Evolutionary conservation across 2,797 vertebrate species (phyloP).

Genomic region (Xenentodon cancila): DNA sequence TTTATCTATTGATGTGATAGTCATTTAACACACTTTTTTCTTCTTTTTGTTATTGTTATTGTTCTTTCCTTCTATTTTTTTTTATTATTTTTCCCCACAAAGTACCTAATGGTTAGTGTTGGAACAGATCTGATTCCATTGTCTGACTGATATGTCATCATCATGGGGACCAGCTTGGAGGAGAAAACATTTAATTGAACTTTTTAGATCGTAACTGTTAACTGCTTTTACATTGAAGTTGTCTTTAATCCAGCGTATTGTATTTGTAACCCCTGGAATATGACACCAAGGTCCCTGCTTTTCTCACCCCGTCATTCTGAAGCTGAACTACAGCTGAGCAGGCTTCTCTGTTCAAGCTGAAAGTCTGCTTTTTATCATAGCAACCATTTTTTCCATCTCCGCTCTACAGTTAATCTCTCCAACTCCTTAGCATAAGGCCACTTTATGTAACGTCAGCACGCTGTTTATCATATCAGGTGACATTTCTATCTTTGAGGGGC

Average conservation of each 20-base stretch:
- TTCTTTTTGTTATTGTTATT: too few relatives aligned
- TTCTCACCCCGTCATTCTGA: conserved; percentile 28
- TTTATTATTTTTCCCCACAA: conserved; percentile 17
- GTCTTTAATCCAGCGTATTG: conserved; percentile 8
- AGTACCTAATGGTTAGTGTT: conserved; percentile 27
- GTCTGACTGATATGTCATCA: too few relatives aligned
- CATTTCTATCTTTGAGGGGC: conserved; percentile 83
- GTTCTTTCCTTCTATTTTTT: neutral
- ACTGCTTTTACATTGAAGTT: conserved; percentile 10
- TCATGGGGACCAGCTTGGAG: neutral
- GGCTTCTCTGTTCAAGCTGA: conserved; percentile 28
- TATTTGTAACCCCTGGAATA: conserved; percentile 19
- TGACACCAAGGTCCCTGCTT: conserved; percentile 16
- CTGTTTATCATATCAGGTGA: conserved; percentile 84
- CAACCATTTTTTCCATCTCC: conserved; percentile 62
- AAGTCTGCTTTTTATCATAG: conserved; percentile 56
- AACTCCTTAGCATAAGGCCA: conserved; percentile 77
- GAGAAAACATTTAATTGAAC: conserved; percentile 2
- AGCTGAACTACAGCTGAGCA: conserved; percentile 34
- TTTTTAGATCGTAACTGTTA: conserved; percentile 15
- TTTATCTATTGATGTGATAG: conserved; percentile 55
- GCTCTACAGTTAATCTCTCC: conserved; percentile 73
- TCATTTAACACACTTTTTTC: conserved; percentile 41
- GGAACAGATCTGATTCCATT: too few relatives aligned
- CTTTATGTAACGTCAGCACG: conserved; percentile 79